phyloP scores from a whole-genome alignment of 1,140 invertebrate species.

The Chionoecetes opilio region DNA sequence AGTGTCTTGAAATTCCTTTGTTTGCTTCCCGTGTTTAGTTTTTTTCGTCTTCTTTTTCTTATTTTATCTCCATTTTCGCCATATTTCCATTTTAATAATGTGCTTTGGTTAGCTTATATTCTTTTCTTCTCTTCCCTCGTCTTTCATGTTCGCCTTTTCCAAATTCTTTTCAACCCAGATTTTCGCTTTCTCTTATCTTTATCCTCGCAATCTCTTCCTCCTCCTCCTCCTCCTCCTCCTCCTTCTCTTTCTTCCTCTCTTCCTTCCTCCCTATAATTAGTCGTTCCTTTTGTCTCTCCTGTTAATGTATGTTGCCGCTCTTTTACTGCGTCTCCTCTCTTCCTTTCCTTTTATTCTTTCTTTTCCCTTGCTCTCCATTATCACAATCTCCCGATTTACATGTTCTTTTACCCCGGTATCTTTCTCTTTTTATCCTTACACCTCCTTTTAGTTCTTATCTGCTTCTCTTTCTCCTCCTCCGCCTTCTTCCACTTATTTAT shows the following conservation, averaged over 20 bases:
- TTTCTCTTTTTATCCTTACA: not conserved
- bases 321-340: not conserved
- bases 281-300: slow-evolving; percentile 1
- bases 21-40: too few species aligned
- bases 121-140: not conserved
- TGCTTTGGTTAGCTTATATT: not conserved
- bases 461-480: not conserved
- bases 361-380: not conserved
- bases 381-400: slow-evolving; percentile 5
- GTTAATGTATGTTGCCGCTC: not conserved
- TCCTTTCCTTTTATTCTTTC: not conserved
- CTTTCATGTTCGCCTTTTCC: not conserved
- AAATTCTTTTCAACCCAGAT: not conserved
- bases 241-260: not conserved
- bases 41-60: too few species aligned
- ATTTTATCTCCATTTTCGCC: not conserved
- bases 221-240: not conserved
- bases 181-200: not conserved
- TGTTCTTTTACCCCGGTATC: not conserved
- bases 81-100: slow-evolving; percentile 21
- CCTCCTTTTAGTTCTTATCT: slow-evolving; percentile 6
- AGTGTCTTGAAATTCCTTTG: too few species aligned
- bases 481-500: too few species aligned
- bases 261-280: not conserved
- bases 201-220: not conserved